Base-by-base conservation (phyloP, 2,888 invertebrate genomes). In the Volucella bombylans region DNA sequence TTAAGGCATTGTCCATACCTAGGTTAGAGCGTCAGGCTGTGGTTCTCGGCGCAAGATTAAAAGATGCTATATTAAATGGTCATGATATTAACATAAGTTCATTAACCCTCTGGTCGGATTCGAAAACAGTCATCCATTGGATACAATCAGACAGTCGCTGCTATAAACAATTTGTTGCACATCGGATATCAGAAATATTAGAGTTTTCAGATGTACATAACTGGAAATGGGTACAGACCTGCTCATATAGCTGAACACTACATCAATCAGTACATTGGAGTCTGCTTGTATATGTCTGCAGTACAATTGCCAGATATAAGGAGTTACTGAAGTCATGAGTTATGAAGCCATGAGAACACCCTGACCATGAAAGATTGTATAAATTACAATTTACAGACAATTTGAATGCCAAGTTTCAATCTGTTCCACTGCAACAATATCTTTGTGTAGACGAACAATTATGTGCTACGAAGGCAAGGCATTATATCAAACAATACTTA, bases 221-320 rank as follows among this genome's bases (percentile, higher is more conserved):
- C n/a, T n/a, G n/a, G n/a, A n/a, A n/a, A n/a, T n/a, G n/a, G n/a
- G n/a, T n/a, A 18, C 18, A 18, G 18, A 18, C 18, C 18, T 18
- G 18, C 18, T 55, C 18, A 49, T 31, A 49, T 50, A 64, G 39
- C 39, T 15, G 49, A 31, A 47, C 49, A 49, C 14, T 12, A 68
- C 47, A 57, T 55, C 38, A 14, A 41, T 31, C 55, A 55, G 31
- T 68, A 45, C n/a, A 68, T 68, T 18, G 69, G 49, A 55, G 49
- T 57, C 11, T 69, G 38, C 39, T 49, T 57, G 18, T 59, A 38
- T 57, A 47, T 55, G 55, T 57, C 69, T 31, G 38, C 49, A 49
- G 43, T 68, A 6, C 31, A 43, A 38, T 41, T 15, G 68, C 38
- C 57, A 47, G 23, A 55, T 45, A 69, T 38, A 10, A 31, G 47